Conservation (phyloP, 2,888 invertebrate species). For the Nebria brevicollis region DNA sequence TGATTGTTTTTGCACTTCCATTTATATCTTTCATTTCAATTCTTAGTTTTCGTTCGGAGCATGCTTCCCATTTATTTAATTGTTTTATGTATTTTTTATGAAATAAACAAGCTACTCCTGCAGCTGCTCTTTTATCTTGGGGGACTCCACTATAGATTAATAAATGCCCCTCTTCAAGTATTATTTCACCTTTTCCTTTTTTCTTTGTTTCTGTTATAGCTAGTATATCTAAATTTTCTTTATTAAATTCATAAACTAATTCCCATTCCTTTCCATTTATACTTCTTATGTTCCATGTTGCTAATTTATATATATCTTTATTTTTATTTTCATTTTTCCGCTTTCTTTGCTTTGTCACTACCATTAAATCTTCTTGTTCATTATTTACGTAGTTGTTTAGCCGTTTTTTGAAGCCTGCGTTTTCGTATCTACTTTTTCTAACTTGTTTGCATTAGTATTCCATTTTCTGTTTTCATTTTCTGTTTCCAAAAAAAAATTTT, state of each 20-base stretch:
- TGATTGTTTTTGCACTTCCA: not conserved
- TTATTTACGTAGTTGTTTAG: no score
- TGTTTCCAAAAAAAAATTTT: no score
- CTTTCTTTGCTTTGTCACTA: not conserved
- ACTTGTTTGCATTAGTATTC: no score
- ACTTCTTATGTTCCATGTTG: conserved; percentile 12
- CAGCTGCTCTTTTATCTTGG: not conserved
- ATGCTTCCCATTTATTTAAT: not conserved
- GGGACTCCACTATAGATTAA: not conserved
- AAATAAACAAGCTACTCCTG: conserved; percentile 15
- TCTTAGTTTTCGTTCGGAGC: not conserved
- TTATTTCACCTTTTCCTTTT: not conserved
- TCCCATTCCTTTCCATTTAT: conserved; percentile 10
- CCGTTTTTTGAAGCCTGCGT: no score
- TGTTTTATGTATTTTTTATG: conserved; percentile 12
- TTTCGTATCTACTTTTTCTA: no score
- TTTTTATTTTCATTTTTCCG: not conserved
- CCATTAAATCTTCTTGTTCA: no score
- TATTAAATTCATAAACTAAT: not conserved
- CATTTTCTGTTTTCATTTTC: no score
- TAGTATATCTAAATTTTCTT: conserved; percentile 8
- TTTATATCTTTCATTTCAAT: conserved; percentile 6
- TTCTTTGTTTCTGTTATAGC: conserved; percentile 14
- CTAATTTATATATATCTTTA: conserved; percentile 9
- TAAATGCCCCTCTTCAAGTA: conserved; percentile 13